phyloP scores from a whole-genome alignment of 2,888 invertebrate species.

The Morpho deidamia region DNA sequence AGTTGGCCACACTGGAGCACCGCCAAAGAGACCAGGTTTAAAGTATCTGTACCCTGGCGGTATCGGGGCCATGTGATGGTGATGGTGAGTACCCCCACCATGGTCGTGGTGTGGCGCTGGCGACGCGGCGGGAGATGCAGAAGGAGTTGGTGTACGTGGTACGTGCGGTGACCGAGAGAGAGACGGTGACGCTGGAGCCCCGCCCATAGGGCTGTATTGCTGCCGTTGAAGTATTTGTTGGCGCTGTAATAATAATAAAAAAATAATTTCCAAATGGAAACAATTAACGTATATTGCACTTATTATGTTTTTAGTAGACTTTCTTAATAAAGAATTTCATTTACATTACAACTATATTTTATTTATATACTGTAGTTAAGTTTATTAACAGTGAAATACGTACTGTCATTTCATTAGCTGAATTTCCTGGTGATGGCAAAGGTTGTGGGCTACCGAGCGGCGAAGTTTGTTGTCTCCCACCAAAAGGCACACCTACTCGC shows the following conservation, averaged over 20 bases:
- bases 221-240: conserved; percentile 71
- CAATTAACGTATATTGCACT: too few species aligned
- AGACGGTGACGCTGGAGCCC: conserved; percentile 77
- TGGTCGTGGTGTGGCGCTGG: conserved; percentile 49
- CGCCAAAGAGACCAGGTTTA: conserved; percentile 81
- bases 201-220: conserved; percentile 72
- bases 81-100: conserved; percentile 58
- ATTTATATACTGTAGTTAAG: too few species aligned
- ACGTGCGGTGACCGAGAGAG: conserved; percentile 78
- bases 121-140: conserved; percentile 62
- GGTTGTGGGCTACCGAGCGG: conserved; percentile 74
- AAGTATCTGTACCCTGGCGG: conserved; percentile 79
- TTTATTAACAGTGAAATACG: conserved; percentile 28
- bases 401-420: conserved; percentile 62
- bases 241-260: conserved; percentile 37
- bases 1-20: conserved; percentile 82
- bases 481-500: conserved; percentile 67
- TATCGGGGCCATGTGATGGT: conserved; percentile 71
- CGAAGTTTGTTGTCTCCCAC: conserved; percentile 64
- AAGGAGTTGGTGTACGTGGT: conserved; percentile 64
- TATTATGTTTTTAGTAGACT: too few species aligned
- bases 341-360: too few species aligned
- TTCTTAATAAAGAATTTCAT: too few species aligned
- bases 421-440: conserved; percentile 68
- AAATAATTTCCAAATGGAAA: neutral